A percentile compares a stretch with the other conserved stretches of the same genome.
Evolutionary conservation across 2,888 invertebrate species (phyloP).

Genomic region (Apomyelois bistriatella): DNA sequence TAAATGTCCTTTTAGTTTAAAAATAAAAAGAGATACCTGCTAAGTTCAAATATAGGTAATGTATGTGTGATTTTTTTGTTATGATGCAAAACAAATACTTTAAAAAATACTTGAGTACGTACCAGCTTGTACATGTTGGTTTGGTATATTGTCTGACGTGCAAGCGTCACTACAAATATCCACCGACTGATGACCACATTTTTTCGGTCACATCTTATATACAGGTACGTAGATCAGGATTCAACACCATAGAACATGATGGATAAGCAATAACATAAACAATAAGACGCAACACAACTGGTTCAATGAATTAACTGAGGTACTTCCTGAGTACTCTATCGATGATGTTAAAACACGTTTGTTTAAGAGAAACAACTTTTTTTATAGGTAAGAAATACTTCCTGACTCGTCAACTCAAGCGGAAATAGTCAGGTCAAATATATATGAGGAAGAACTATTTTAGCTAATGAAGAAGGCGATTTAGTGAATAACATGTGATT

Average conservation of each 20-base stretch:
- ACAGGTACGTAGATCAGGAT: constrained; percentile 5
- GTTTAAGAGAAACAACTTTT: neutral
- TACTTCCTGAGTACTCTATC: neutral
- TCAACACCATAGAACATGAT: constrained; percentile 16
- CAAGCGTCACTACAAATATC: constrained; percentile 37
- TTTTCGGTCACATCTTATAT: constrained; percentile 28
- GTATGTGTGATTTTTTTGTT: too few relatives aligned
- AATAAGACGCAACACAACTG: constrained; percentile 7
- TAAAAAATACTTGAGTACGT: too few relatives aligned
- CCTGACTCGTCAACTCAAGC: too few relatives aligned
- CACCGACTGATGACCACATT: constrained; percentile 53
- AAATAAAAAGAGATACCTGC: too few relatives aligned
- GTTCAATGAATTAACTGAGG: neutral
- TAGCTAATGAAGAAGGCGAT: too few relatives aligned
- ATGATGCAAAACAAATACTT: too few relatives aligned
- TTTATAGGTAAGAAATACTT: too few relatives aligned
- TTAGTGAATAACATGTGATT: too few relatives aligned
- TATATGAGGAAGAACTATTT: too few relatives aligned
- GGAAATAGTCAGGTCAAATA: too few relatives aligned
- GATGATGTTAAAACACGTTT: neutral
- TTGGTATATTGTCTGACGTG: constrained; percentile 28
- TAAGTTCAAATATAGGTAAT: too few relatives aligned
- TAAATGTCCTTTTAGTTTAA: too few relatives aligned
- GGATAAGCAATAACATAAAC: neutral
- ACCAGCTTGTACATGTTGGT: constrained; percentile 66